Evolutionary conservation across 2,888 invertebrate species (phyloP).

Genomic region (Orchestes rusci): DNA sequence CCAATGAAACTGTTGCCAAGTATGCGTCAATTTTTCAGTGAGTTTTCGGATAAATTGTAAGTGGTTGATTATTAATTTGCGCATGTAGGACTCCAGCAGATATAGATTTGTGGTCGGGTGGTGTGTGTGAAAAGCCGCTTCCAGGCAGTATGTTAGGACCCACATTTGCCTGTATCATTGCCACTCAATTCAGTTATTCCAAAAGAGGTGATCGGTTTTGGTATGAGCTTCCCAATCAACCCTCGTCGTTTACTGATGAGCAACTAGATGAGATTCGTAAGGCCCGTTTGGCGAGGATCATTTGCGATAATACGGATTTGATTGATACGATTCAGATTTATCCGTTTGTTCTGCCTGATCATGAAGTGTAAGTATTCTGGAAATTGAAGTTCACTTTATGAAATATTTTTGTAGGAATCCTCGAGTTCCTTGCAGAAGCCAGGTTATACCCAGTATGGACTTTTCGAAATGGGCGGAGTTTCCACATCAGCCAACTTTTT

Average conservation of each 20-base stretch:
- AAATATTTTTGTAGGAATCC: slow-evolving; percentile 63
- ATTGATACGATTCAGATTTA: slow-evolving; percentile 87
- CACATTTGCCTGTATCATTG: slow-evolving; percentile 89
- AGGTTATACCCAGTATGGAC: slow-evolving; percentile 80
- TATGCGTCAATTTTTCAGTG: slow-evolving; percentile 79
- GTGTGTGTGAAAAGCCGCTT: slow-evolving; percentile 83
- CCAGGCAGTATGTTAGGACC: slow-evolving; percentile 91
- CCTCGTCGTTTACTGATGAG: slow-evolving; percentile 82
- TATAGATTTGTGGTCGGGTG: slow-evolving; percentile 92
- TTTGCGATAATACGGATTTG: slow-evolving; percentile 88
- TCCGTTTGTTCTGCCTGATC: slow-evolving; percentile 88
- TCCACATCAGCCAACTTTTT: slow-evolving; percentile 26
- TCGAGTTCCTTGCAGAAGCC: slow-evolving; percentile 86
- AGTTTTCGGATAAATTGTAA: slow-evolving; percentile 35
- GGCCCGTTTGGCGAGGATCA: slow-evolving; percentile 69
- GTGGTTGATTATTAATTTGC: not conserved
- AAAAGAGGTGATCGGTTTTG: slow-evolving; percentile 89
- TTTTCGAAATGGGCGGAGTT: slow-evolving; percentile 83
- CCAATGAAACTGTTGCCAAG: slow-evolving; percentile 76
- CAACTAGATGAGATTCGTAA: slow-evolving; percentile 80
- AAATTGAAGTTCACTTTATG: not conserved
- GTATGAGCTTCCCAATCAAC: slow-evolving; percentile 89
- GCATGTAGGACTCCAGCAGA: slow-evolving; percentile 75
- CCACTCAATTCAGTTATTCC: slow-evolving; percentile 84
- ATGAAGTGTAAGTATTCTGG: slow-evolving; percentile 71